phyloP scores from a whole-genome alignment of 2,113 vertebrate genomes.

The Alaudala cheleensis region DNA sequence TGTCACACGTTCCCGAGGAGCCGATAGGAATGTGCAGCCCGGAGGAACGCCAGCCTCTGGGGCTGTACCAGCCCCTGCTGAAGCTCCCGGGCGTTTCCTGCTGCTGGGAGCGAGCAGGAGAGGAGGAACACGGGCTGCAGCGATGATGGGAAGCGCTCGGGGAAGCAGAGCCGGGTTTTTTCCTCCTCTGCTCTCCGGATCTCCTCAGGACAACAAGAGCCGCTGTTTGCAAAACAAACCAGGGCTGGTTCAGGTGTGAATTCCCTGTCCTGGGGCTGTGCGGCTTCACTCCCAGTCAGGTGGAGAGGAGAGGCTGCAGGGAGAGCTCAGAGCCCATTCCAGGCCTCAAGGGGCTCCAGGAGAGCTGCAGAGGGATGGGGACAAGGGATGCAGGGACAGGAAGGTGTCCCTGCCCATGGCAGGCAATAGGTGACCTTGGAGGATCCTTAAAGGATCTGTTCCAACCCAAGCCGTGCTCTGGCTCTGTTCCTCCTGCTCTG shows the following conservation, averaged over 20 bases:
- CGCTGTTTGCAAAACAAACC: neutral
- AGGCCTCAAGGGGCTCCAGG: neutral
- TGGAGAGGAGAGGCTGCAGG: neutral
- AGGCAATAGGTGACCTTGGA: neutral
- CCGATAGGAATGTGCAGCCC: neutral
- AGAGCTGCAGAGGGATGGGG: neutral
- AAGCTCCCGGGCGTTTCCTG: neutral
- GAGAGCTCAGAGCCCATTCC: neutral
- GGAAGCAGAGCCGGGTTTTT: neutral
- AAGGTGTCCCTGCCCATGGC: neutral
- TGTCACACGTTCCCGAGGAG: fast-evolving
- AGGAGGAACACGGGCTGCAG: neutral
- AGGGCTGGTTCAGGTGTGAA: neutral
- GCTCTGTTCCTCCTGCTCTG: neutral
- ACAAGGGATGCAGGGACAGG: neutral
- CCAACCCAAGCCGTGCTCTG: neutral
- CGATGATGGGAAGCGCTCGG: fast-evolving
- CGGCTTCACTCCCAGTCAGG: neutral
- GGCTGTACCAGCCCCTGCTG: neutral
- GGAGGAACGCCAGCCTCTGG: neutral
- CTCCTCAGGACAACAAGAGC: fast-evolving
- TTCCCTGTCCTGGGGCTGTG: neutral
- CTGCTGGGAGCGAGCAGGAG: neutral
- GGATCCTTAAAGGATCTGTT: neutral
- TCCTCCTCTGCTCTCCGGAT: neutral